Conservation (phyloP, 2,113 vertebrate genomes). For the Xiphias gladius region DNA sequence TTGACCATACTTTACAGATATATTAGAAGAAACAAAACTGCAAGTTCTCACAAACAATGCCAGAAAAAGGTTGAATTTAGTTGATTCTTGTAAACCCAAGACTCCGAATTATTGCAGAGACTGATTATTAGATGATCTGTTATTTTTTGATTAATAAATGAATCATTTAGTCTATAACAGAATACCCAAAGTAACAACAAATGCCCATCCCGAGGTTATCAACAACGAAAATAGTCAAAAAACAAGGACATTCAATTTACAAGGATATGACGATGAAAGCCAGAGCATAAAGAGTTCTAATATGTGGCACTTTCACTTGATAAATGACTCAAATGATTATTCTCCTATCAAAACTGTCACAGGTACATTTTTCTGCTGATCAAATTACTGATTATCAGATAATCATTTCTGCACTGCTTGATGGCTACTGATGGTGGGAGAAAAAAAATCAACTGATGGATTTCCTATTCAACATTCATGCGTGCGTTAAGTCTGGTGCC, state of each 20-base stretch:
- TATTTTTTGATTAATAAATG: neutral
- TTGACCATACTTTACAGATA: neutral
- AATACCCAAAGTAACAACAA: neutral
- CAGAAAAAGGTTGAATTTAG: neutral
- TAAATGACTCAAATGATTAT: conserved; percentile 17
- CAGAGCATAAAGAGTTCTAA: too few species aligned
- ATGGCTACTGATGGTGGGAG: neutral
- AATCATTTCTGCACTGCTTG: neutral
- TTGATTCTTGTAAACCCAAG: neutral
- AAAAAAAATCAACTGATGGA: conserved; percentile 19
- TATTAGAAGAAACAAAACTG: neutral
- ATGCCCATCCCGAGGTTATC: neutral
- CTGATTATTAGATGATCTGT: neutral
- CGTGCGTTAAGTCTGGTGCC: conserved; percentile 3
- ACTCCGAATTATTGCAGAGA: neutral
- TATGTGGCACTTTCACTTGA: conserved; percentile 8
- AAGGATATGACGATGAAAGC: neutral
- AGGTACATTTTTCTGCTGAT: conserved; percentile 20
- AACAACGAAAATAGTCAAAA: neutral
- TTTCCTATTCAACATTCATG: conserved; percentile 22
- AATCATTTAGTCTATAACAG: neutral
- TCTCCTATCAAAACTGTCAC: conserved; percentile 21
- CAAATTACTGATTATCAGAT: conserved; percentile 29
- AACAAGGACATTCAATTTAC: neutral
- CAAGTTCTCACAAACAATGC: neutral